Base-by-base conservation (phyloP, 2,888 invertebrate genomes). In the Eupithecia subumbrata region DNA sequence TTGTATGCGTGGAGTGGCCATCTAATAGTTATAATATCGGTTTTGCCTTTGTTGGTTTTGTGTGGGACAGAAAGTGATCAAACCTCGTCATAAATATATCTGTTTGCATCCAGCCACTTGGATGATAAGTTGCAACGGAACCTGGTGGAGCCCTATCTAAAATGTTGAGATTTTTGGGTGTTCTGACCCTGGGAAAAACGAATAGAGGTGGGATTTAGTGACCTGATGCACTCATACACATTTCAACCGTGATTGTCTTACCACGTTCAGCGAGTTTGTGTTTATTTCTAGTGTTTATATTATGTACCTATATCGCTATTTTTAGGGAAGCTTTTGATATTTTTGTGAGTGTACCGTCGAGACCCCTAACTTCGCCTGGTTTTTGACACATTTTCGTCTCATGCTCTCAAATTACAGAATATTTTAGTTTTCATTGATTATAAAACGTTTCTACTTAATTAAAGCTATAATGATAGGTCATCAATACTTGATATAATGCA, bases 81-180 rank as follows among this genome's bases (percentile, higher is more conserved):
- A 68, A 72, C 66, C 66, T 67, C 48, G 45, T 64, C 45, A 67
- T 37, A 67, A 72, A 72, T 68, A 68, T 68, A 3, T 68, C 68
- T 85, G 84, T 71, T 71, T 74, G 71, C 71, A 74, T 67, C 74
- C 71, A 74, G 40, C 74, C 74, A 71, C 67, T 67, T 71, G 74
- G 67, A 74, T 74, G 71, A 71, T 45, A 74, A 52, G 70, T 60
- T 52, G 66, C 52, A 56, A 74, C 37, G 22, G 74, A 71, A 64
- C 74, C 74, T 66, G 71, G 71, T 67, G 74, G 68, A 67, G 45
- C 45, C 45, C 43, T 68, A 14, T 68, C 45, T 3, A 68, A 68
- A 68, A 68, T 69, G 56, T 69, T 56, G 34, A 73, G 40, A 18
- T 73, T 40, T 68, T 37, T 40, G 34, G 40, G 56, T 45, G 56